Evolutionary conservation across 2,797 vertebrate genomes (phyloP), one percentile per base, ranked within the genome.

Genomic region (Pteronotus mesoamericanus): DNA sequence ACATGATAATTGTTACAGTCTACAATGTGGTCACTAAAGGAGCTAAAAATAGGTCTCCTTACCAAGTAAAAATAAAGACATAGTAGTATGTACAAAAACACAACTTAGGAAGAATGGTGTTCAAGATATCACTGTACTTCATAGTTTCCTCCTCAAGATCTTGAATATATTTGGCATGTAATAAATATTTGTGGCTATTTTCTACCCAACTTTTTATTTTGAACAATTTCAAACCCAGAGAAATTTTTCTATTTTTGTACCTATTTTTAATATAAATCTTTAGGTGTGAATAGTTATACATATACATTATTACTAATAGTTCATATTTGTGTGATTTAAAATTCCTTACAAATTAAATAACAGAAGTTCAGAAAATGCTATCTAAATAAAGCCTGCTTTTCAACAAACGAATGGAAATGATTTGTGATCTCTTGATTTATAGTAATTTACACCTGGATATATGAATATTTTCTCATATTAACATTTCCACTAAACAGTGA

Each of bases 321-420:
- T 90, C 24, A 59, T 32, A 72, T 44, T 89, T 7, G 22, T 55
- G 19, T 82, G 51, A 92, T 78, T 93, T 89, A 7, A 64, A 95
- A 92, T 75, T 57, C n/a, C 34, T 91, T 53, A 89, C 89, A 95
- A 69, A 86, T 92, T 94, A 91, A 92, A 71, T 64, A 74, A 79
- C 15, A 39, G 39, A 77, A 94, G 86, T 94, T 85, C 46, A 71
- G 69, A 75, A 42, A 93, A 89, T 64, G 6, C 4, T 39, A 82
- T 64, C 71, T 69, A 88, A 94, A 92, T 79, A 86, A 96, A 92
- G 24, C 6, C 57, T 78, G 46, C 39, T 94, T 94, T 86, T 94
- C 84, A 93, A 91, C 61, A 94, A 95, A 93, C 12, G 75, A 93
- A 68, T 59, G 22, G 51, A 8, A 7, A 26, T 86, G 59, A 77